These are phyloP conservation scores for Halocynthia aurantium DNA, from an alignment of 23 tunicate genomes.

Conservation along the genomic window DNA sequence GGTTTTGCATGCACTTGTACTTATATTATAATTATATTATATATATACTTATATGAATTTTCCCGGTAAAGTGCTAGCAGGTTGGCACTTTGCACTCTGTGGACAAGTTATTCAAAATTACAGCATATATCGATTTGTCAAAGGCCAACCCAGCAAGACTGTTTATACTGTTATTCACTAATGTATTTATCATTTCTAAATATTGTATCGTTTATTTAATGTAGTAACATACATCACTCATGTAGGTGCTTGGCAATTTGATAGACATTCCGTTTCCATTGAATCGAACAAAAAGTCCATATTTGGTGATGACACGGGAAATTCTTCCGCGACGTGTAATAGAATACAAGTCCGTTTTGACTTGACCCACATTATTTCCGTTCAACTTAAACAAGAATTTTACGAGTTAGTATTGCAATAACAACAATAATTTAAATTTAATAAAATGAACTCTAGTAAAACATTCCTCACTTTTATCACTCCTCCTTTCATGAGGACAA, in stretches of 20 bases:
- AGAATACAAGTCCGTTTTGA: not conserved
- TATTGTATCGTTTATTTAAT: not conserved
- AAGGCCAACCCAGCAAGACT: too few species aligned
- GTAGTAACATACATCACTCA: slow-evolving; percentile 27
- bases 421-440: not conserved
- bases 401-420: not conserved
- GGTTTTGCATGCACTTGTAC: too few species aligned
- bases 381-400: slow-evolving; percentile 28
- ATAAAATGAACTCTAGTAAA: not conserved
- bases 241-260: slow-evolving; percentile 53
- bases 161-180: not conserved
- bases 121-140: too few species aligned
- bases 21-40: too few species aligned
- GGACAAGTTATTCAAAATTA: too few species aligned
- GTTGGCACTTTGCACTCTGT: too few species aligned
- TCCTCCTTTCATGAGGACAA: not conserved
- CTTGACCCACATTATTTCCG: slow-evolving; percentile 16
- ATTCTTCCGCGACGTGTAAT: slow-evolving; percentile 22
- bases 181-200: not conserved
- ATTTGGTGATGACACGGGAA: slow-evolving; percentile 10
- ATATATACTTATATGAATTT: too few species aligned
- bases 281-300: slow-evolving; percentile 47
- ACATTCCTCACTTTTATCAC: not conserved
- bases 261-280: slow-evolving; percentile 51
- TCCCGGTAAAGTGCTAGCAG: too few species aligned